Evolutionary conservation across 2,888 invertebrate genomes (phyloP), one percentile per base, ranked within the genome.

Genomic region (Microdon myrmicae): DNA sequence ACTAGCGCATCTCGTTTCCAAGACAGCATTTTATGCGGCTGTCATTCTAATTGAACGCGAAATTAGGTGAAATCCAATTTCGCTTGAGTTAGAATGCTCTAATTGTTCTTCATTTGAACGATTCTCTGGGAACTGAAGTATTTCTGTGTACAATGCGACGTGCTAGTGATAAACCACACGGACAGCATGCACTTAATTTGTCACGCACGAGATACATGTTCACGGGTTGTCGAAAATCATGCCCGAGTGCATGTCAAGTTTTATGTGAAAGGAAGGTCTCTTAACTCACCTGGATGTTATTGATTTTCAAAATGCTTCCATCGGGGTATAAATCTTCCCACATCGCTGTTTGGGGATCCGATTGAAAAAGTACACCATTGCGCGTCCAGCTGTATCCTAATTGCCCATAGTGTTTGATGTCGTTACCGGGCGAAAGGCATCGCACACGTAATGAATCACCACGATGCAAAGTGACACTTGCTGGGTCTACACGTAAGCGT

Each of bases 311-410:
- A 45, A 93, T 89, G 71, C 90, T 92, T 5, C 93, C 93, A 53
- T 89, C 87, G 0, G 92, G 92, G 75, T 87, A 90, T 16, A 93
- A 82, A 72, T 92, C 91, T 74, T 93, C 92, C 87, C 92, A 92
- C 69, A 90, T 89, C 71, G 90, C 90, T n/a, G 84, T 83, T 4
- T 87, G 88, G 0, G 89, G 89, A 41, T 85, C 85, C 55, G 90
- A 83, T 34, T 88, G 88, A 13, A 93, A 83, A 8, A 93, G 80
- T 6, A 85, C 86, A 49, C 87, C 85, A 72, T 92, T 91, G 68
- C 89, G 87, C 0, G 90, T 89, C 92, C 92, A 93, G 71, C 90
- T 90, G 74, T 91, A 92, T 3, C 91, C 92, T 45, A 90, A 82
- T 23, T 85, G 86, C 1, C 85, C 86, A 60, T 85, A 85, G 2